These are phyloP conservation scores for Kradibia gibbosae DNA, from an alignment of 1,140 invertebrate species.

Conservation along the genomic window DNA sequence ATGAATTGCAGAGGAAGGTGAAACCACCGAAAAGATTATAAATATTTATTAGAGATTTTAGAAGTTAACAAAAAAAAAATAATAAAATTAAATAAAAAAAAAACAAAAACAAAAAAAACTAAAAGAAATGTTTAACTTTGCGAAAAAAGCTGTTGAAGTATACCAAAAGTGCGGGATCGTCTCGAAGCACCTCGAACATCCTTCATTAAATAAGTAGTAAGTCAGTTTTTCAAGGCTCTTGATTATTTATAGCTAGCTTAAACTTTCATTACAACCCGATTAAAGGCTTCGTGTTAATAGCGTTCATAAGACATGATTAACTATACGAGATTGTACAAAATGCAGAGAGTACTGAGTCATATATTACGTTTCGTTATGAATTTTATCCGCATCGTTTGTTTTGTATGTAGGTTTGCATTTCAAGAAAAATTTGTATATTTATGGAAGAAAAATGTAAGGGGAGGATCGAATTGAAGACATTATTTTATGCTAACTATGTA, in stretches of 20 bases:
- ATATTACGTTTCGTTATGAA: conserved; percentile 37
- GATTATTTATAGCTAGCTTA: conserved; percentile 39
- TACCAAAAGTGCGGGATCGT: conserved; percentile 20
- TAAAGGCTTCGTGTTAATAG: conserved; percentile 40
- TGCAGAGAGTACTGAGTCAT: conserved; percentile 36
- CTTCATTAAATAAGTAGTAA: conserved; percentile 31
- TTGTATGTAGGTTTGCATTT: conserved; percentile 47
- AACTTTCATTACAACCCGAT: conserved; percentile 21
- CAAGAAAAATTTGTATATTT: conserved; percentile 45
- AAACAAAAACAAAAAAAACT: neutral
- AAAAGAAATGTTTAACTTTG: conserved; percentile 15
- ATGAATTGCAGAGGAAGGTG: conserved; percentile 64
- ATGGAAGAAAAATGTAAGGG: conserved; percentile 30
- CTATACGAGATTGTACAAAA: conserved; percentile 44
- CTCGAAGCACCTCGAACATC: conserved; percentile 8
- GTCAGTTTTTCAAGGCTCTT: conserved; percentile 32
- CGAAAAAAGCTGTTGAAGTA: conserved; percentile 15
- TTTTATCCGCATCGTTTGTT: conserved; percentile 35
- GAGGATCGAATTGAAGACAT: conserved; percentile 33
- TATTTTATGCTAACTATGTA: conserved; percentile 34
- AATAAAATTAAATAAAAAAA: neutral
- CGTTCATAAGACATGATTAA: conserved; percentile 42
- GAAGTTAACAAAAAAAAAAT: neutral
- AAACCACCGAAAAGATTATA: conserved; percentile 62
- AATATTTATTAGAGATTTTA: conserved; percentile 35